Evolutionary conservation across 2,113 vertebrate species (phyloP).

Genomic region (Numenius arquata): DNA sequence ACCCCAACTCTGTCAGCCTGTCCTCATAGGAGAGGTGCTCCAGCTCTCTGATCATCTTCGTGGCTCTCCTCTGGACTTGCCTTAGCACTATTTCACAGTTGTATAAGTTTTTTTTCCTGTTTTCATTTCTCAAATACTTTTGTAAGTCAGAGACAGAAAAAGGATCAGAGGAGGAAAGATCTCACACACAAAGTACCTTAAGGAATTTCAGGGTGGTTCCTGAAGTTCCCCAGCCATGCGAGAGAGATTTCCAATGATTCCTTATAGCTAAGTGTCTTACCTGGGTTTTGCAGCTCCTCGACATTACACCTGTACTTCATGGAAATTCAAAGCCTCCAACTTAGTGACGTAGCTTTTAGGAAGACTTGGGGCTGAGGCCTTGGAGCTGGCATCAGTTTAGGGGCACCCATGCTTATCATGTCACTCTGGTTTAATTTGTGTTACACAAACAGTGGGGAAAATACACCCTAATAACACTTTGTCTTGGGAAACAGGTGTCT

Average conservation of each 20-base stretch:
- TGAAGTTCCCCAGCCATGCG: fast-evolving
- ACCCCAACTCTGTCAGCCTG: background rate
- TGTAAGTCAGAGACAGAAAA: background rate
- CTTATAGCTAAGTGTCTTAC: background rate
- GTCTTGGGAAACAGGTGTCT: background rate
- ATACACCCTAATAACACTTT: background rate
- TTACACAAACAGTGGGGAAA: background rate
- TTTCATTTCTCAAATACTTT: background rate
- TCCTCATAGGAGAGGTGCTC: background rate
- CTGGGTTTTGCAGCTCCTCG: background rate
- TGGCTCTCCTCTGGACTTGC: background rate
- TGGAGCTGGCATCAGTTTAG: background rate
- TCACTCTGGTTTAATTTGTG: background rate
- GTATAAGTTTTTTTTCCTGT: background rate
- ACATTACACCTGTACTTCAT: background rate
- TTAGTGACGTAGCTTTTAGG: background rate
- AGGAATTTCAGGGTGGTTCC: background rate
- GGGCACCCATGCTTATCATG: background rate
- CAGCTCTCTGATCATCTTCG: background rate
- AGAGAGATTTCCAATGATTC: background rate
- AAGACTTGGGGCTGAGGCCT: background rate
- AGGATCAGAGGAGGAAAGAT: background rate
- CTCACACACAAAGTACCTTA: background rate
- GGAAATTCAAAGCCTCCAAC: background rate
- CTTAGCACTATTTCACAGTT: background rate